Percentiles rank a stretch among this genome's conserved stretches.
These are phyloP conservation scores for Cryptotermes secundus DNA, from an alignment of 1,140 invertebrate species.

Conservation along the genomic window DNA sequence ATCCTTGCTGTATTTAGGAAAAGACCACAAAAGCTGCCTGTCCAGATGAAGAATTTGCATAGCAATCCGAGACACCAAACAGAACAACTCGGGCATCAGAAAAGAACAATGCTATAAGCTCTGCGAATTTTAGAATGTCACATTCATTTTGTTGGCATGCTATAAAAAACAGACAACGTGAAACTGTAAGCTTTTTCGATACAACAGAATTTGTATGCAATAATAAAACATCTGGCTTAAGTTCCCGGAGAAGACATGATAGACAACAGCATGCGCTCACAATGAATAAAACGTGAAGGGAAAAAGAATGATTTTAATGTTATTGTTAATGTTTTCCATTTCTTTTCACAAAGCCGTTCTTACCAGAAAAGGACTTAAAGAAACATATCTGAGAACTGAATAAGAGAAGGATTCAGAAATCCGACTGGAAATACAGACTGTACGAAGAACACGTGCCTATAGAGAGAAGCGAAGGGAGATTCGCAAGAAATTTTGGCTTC, in stretches of 20 bases:
- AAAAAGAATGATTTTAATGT: not conserved
- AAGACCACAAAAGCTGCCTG: conserved; percentile 13
- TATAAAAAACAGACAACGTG: not conserved
- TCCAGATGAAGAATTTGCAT: not conserved
- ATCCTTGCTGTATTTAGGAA: not conserved
- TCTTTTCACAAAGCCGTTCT: not conserved
- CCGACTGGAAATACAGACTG: not conserved
- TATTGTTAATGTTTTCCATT: not conserved
- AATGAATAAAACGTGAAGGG: not conserved
- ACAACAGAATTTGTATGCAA: not conserved
- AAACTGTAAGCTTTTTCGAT: not conserved
- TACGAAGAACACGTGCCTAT: no score
- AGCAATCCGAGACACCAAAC: not conserved
- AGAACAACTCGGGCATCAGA: not conserved
- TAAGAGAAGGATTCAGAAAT: not conserved
- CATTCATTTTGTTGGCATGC: not conserved
- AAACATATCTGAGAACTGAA: not conserved
- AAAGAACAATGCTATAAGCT: not conserved
- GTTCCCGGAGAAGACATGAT: not conserved
- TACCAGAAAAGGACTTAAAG: not conserved
- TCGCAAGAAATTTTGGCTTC: no score
- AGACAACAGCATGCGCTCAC: no score
- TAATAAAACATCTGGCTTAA: conserved; percentile 12
- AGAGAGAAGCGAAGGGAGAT: no score
- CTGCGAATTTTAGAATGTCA: conserved; percentile 4